Conservation (phyloP, 2,113 vertebrate genomes). For the Spheniscus mendiculus region DNA sequence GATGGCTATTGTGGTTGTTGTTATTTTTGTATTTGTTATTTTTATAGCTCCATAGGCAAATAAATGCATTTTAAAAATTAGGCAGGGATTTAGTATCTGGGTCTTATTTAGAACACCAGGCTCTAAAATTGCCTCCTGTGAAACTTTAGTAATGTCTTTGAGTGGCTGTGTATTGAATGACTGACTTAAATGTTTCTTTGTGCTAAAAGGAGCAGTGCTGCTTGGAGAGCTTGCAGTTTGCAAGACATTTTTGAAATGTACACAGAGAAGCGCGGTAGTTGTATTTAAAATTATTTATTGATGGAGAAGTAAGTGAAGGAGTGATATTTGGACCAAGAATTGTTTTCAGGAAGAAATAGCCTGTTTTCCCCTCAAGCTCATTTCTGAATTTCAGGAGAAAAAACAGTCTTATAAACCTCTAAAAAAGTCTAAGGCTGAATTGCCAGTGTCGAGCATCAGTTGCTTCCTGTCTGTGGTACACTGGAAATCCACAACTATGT, state of each 20-base stretch:
- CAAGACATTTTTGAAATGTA: background rate
- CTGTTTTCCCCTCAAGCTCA: background rate
- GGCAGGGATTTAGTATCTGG: background rate
- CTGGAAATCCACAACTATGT: background rate
- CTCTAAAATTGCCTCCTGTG: background rate
- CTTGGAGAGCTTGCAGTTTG: background rate
- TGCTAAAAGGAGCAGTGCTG: background rate
- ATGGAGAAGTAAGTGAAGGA: background rate
- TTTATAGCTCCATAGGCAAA: background rate
- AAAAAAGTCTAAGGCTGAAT: background rate
- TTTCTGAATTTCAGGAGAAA: background rate
- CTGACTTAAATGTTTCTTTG: background rate
- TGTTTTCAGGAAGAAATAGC: background rate
- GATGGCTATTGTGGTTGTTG: background rate
- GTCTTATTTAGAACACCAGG: background rate
- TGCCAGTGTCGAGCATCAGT: background rate
- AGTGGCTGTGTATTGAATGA: background rate
- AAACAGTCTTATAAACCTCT: background rate
- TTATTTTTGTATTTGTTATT: conserved; percentile 16
- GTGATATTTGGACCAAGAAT: background rate
- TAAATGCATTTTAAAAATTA: background rate
- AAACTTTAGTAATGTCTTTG: background rate
- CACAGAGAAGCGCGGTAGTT: background rate
- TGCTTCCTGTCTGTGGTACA: background rate
- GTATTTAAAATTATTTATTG: conserved; percentile 35